These are phyloP conservation scores for Rhinella marina DNA, from an alignment of 2,797 vertebrate genomes.

Conservation along the genomic window DNA sequence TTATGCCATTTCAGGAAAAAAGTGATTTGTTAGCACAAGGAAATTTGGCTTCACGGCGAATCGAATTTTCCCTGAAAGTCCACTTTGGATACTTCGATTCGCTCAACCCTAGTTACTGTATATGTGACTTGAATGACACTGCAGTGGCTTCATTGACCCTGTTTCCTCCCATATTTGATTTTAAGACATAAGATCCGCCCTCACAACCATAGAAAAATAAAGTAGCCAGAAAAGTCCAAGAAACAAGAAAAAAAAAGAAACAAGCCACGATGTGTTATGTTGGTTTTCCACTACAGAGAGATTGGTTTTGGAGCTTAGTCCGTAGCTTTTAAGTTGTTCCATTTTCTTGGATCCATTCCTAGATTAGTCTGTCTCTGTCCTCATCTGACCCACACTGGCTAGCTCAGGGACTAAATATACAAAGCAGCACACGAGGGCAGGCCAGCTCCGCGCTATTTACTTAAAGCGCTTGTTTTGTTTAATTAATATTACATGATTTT, in stretches of 20 bases:
- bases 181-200: neutral
- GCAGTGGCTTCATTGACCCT: neutral
- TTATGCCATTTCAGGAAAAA: no score
- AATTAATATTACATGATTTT: slow-evolving; percentile 12
- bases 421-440: slow-evolving; percentile 46
- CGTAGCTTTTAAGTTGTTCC: slow-evolving; percentile 53
- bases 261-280: slow-evolving; percentile 34
- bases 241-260: slow-evolving; percentile 18
- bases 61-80: no score
- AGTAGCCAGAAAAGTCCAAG: slow-evolving; percentile 14
- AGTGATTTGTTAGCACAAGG: no score
- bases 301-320: slow-evolving; percentile 53
- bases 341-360: slow-evolving; percentile 59
- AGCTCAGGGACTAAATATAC: slow-evolving; percentile 54
- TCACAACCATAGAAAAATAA: slow-evolving; percentile 20
- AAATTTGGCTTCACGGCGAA: no score
- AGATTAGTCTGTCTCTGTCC: slow-evolving; percentile 61
- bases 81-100: no score
- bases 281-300: slow-evolving; percentile 57
- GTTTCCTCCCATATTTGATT: neutral
- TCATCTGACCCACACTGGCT: slow-evolving; percentile 60
- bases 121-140: neutral
- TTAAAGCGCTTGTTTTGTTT: neutral
- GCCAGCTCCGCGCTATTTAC: slow-evolving; percentile 6
- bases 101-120: neutral